Conservation (phyloP, 2,888 invertebrate genomes). For the Pherbina coryleti region DNA sequence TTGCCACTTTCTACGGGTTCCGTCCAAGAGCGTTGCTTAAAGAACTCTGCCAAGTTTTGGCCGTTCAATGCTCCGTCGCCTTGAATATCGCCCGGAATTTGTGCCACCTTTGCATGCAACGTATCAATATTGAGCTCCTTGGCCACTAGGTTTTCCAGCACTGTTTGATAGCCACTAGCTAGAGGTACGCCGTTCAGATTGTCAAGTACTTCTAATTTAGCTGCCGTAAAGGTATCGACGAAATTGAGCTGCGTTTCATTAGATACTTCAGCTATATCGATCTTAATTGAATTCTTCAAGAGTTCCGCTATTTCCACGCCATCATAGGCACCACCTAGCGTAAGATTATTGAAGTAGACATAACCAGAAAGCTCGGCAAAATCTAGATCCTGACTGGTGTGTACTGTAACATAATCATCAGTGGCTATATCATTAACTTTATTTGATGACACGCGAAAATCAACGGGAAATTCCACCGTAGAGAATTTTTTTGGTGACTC, state of each 20-base stretch:
- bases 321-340: constrained; percentile 69
- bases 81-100: constrained; percentile 63
- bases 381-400: constrained; percentile 70
- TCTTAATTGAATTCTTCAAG: constrained; percentile 66
- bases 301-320: constrained; percentile 69
- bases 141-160: constrained; percentile 60
- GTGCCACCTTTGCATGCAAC: constrained; percentile 59
- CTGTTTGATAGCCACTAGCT: constrained; percentile 53
- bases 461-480: constrained; percentile 65
- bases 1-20: constrained; percentile 47
- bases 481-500: constrained; percentile 71
- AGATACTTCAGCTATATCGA: constrained; percentile 64
- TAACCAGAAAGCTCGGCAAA: constrained; percentile 67
- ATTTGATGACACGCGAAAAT: constrained; percentile 67
- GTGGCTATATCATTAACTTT: constrained; percentile 70
- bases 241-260: constrained; percentile 65
- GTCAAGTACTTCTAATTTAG: constrained; percentile 60
- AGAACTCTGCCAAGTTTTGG: constrained; percentile 63
- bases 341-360: constrained; percentile 70
- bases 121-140: constrained; percentile 56
- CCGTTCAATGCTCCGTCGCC: constrained; percentile 62
- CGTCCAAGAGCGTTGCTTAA: constrained; percentile 56
- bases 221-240: constrained; percentile 50
- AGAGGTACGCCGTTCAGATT: constrained; percentile 66
- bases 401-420: constrained; percentile 70